Conservation (phyloP, 1,140 invertebrate genomes). For the Tetragnatha versicolor region DNA sequence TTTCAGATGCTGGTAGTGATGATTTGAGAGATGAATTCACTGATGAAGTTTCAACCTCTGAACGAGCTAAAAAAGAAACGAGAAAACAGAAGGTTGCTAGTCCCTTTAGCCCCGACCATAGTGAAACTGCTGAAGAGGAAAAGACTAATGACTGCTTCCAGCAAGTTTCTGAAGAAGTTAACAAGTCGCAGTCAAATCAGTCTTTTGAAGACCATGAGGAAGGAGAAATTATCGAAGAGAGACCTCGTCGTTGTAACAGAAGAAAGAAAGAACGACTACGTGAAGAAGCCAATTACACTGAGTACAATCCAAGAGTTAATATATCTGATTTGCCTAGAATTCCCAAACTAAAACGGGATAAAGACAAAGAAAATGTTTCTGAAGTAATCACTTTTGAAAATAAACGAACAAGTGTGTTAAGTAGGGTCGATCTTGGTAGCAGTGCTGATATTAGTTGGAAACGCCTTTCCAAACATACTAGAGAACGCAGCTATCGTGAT, state of each 20-base stretch:
- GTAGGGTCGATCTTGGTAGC: slow-evolving; percentile 52
- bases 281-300: slow-evolving; percentile 30
- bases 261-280: slow-evolving; percentile 56
- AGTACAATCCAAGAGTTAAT: slow-evolving; percentile 49
- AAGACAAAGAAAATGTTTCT: slow-evolving; percentile 26
- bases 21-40: slow-evolving; percentile 17
- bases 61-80: neutral
- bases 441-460: slow-evolving; percentile 70
- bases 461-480: slow-evolving; percentile 79
- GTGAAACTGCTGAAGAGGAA: neutral
- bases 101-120: neutral
- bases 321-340: slow-evolving; percentile 59
- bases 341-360: slow-evolving; percentile 57
- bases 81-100: slow-evolving; percentile 3
- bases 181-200: slow-evolving; percentile 12
- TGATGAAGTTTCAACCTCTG: neutral
- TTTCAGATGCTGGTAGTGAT: slow-evolving; percentile 52
- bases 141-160: neutral
- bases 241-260: slow-evolving; percentile 62
- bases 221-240: slow-evolving; percentile 68
- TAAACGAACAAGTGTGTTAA: slow-evolving; percentile 56
- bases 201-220: slow-evolving; percentile 64
- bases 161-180: neutral
- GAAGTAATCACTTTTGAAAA: slow-evolving; percentile 32
- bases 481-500: slow-evolving; percentile 82